These are phyloP conservation scores for Tragelaphus scriptus DNA, from an alignment of 2,113 vertebrate species.

Conservation along the genomic window DNA sequence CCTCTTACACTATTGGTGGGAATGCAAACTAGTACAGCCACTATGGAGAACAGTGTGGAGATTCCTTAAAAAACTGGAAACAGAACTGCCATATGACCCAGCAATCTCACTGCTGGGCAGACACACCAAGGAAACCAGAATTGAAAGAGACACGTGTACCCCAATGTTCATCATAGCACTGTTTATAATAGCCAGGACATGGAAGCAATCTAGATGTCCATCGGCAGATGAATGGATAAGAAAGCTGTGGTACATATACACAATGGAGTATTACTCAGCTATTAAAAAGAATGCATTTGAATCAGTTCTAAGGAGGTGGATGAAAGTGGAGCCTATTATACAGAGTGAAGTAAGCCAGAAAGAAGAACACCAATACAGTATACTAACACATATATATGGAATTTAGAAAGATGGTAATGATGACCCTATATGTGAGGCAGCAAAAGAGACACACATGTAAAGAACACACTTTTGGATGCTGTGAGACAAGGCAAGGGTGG, in stretches of 20 bases:
- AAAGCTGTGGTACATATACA: neutral
- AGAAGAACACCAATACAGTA: neutral
- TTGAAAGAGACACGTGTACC: neutral
- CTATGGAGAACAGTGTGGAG: neutral
- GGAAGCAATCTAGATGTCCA: neutral
- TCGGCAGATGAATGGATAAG: neutral
- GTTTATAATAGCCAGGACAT: neutral
- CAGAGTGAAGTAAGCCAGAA: neutral
- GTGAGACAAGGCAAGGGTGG: neutral
- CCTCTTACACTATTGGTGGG: neutral
- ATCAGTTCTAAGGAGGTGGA: neutral
- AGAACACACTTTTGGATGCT: neutral
- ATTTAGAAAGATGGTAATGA: neutral
- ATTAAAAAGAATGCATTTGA: neutral
- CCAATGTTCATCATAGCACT: neutral
- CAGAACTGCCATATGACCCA: neutral
- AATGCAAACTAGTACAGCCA: neutral
- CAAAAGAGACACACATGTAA: neutral
- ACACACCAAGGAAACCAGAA: neutral
- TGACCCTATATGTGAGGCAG: neutral
- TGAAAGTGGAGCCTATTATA: neutral
- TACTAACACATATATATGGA: neutral
- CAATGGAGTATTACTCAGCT: neutral
- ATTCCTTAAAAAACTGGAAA: neutral
- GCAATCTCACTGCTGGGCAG: neutral